These are phyloP conservation scores for Myotis myotis DNA, from an alignment of 2,797 vertebrate genomes.

Conservation along the genomic window DNA sequence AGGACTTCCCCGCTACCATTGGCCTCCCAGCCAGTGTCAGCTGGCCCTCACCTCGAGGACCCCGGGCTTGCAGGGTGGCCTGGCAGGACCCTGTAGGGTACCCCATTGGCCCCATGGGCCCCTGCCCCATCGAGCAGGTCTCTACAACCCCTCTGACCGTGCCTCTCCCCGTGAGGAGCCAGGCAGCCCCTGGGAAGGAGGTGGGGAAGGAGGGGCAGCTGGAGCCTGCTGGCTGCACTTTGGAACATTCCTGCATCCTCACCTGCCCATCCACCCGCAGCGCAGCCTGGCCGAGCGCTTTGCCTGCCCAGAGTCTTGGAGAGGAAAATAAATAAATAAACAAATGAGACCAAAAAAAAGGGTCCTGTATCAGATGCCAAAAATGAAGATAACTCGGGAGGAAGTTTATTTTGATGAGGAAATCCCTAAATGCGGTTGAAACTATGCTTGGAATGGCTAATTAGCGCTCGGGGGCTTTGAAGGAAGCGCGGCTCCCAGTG, in stretches of 20 bases:
- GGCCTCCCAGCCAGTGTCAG: background rate
- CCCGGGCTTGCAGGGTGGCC: fast-evolving
- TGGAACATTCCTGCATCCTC: background rate
- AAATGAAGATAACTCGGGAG: slow-evolving; percentile 82
- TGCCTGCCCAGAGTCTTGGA: background rate
- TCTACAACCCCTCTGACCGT: fast-evolving
- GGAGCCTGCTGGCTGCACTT: fast-evolving
- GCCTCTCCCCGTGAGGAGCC: fast-evolving
- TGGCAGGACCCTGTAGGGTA: fast-evolving
- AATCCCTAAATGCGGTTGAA: slow-evolving; percentile 86
- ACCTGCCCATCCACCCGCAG: background rate
- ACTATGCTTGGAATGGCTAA: slow-evolving; percentile 87
- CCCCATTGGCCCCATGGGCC: fast-evolving
- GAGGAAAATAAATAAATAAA: slow-evolving; percentile 7
- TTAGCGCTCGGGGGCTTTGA: slow-evolving; percentile 80
- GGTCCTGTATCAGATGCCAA: slow-evolving; percentile 76
- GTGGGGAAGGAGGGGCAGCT: fast-evolving
- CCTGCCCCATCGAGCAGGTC: fast-evolving
- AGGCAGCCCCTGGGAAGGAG: background rate
- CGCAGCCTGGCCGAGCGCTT: fast-evolving
- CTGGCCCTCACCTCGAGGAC: background rate
- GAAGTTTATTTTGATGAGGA: slow-evolving; percentile 88
- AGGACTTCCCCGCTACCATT: too few relatives aligned
- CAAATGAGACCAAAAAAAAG: slow-evolving; percentile 47
- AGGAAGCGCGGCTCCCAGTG: slow-evolving; percentile 83